These are phyloP conservation scores for Brachionus angularis DNA, from an alignment of 1,140 invertebrate species.

Conservation along the genomic window DNA sequence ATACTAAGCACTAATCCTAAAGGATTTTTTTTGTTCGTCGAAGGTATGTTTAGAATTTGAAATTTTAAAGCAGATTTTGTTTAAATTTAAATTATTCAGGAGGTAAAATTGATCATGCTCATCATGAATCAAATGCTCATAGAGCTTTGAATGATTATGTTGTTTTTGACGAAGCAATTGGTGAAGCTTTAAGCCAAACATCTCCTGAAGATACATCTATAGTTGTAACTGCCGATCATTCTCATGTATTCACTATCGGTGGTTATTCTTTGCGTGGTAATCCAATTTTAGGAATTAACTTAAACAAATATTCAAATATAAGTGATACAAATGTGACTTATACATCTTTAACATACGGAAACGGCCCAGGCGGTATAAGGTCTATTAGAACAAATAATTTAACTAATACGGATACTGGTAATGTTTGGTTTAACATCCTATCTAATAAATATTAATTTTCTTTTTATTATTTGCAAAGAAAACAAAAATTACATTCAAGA, in stretches of 20 bases:
- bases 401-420: conserved; percentile 2
- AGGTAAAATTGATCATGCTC: conserved; percentile 73
- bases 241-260: conserved; percentile 52
- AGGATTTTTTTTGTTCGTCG: conserved; percentile 82
- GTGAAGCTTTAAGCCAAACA: conserved; percentile 4
- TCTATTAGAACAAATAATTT: not conserved
- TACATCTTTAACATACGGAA: conserved; percentile 55
- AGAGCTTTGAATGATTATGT: conserved; percentile 73
- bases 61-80: not conserved
- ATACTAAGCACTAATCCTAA: conserved; percentile 72
- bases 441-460: not conserved
- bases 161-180: conserved; percentile 69
- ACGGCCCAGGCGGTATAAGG: conserved; percentile 50
- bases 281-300: conserved; percentile 47
- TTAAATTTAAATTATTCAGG: conserved; percentile 59
- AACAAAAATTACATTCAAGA: conserved; percentile 46
- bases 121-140: conserved; percentile 74
- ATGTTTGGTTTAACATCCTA: no score
- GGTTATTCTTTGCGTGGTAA: conserved; percentile 45
- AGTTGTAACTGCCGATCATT: conserved; percentile 85
- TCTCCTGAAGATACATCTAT: conserved; percentile 68
- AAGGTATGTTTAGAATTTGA: conserved; percentile 63
- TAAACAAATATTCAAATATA: not conserved
- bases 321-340: conserved; percentile 46
- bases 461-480: conserved; percentile 47